Evolutionary conservation across 2,113 vertebrate species (phyloP), one percentile per base, ranked within the genome.

Genomic region (Fukomys damarensis): DNA sequence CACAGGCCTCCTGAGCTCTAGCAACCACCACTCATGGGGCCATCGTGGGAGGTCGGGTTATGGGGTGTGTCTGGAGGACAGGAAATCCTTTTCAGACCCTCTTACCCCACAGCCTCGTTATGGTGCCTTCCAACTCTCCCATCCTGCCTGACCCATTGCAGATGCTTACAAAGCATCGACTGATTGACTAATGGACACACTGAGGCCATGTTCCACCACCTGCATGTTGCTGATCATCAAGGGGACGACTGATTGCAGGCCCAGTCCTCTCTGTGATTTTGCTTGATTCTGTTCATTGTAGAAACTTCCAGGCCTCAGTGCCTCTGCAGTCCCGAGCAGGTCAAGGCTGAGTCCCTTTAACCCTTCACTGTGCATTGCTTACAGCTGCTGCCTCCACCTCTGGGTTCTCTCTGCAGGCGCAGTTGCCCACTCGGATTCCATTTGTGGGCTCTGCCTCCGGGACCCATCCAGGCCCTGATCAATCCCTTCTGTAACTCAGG

Each of bases 401-500:
- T 49, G 46, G 8, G 14, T 61, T 58, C 49, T 70, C 35, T n/a
- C 80, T 92, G 24, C 63, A n/a, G 65, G 72, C 94, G 43, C 54
- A 35, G 0, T 79, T 61, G 80, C 63, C 81, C 68, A 26, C 2
- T 38, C 93, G 85, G 80, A 59, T 85, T 91, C 63, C 46, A 4
- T 87, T 49, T 65, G 54, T 46, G 80, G 93, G 22, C 43, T 38
- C 35, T 41, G 30, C 84, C 85, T 94, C 95, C 35, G 81, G 84
- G 86, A 68, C 87, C 10, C 0, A 13, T 63, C 95, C 91, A 95
- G 92, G 70, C 58, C n/a, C 63, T 0, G 3, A 92, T 97, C 96
- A 96, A 92, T 97, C 74, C 70, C 95, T 90, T 30, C 94, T 95
- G 97, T 97, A 93, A 96, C 97, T 95, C 91, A 79, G 58, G 81